Percentiles rank a stretch among this genome's conserved stretches.
These are phyloP conservation scores for Suncus etruscus DNA, from an alignment of 2,113 vertebrate genomes.

Conservation along the genomic window DNA sequence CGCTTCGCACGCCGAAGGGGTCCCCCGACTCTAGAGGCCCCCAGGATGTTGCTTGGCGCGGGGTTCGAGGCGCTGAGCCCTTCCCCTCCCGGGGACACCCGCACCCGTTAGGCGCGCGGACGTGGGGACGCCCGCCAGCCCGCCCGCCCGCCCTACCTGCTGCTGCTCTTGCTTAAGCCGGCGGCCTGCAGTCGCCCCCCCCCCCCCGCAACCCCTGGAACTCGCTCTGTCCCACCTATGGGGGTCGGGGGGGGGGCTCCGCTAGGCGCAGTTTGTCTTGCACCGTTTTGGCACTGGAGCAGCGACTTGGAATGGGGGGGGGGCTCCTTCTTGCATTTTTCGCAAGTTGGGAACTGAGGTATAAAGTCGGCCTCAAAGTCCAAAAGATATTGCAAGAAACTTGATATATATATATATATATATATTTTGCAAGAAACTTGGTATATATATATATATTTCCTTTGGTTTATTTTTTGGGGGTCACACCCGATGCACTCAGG, in stretches of 20 bases:
- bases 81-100: neutral
- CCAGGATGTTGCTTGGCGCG: neutral
- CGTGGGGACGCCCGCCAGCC: no score
- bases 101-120: no score
- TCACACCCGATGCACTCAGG: no score
- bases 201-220: neutral
- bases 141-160: no score
- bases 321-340: rapidly evolving
- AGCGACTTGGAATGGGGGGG: neutral
- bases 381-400: neutral
- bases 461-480: no score
- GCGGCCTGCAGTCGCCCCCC: conserved; percentile 15
- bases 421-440: neutral
- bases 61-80: neutral
- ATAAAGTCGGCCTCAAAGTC: neutral
- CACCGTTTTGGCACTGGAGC: neutral
- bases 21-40: no score
- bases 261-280: no score
- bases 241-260: no score
- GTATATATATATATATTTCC: no score
- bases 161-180: neutral
- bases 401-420: no score
- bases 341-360: neutral
- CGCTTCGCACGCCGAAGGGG: no score
- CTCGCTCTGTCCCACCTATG: neutral